These are phyloP conservation scores for Molothrus ater DNA, from an alignment of 2,797 vertebrate genomes.

Conservation along the genomic window DNA sequence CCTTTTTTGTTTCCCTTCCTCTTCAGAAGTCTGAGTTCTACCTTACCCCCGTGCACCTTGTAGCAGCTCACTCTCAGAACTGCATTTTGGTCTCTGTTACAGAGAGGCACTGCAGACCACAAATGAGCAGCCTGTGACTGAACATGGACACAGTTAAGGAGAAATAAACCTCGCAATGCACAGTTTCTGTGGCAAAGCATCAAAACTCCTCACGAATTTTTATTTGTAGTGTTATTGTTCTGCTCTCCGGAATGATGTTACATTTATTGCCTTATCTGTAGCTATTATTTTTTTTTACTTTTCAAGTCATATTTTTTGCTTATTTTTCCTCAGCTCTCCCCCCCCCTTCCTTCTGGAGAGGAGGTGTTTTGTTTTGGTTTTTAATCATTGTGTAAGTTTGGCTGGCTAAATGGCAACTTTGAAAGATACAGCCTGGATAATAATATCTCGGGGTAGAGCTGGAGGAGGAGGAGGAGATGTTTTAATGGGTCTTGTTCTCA, in stretches of 20 bases:
- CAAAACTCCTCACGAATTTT: background rate
- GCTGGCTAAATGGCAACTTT: background rate
- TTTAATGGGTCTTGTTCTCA: slow-evolving; percentile 64
- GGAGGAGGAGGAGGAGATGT: slow-evolving; percentile 38
- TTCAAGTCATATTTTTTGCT: background rate
- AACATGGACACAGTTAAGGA: background rate
- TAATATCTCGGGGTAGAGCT: background rate
- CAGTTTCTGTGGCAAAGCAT: background rate
- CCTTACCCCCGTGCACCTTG: slow-evolving; percentile 31
- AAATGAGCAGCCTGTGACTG: background rate
- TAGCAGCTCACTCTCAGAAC: slow-evolving; percentile 9
- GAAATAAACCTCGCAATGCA: background rate
- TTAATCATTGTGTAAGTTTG: background rate
- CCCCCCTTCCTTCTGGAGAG: background rate
- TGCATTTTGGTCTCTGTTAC: background rate
- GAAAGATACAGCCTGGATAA: slow-evolving; percentile 35
- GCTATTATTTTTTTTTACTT: background rate
- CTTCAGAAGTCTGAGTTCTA: slow-evolving; percentile 41
- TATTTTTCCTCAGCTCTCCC: background rate
- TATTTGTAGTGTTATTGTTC: background rate
- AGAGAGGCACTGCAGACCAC: background rate
- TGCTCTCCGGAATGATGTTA: background rate
- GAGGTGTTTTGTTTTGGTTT: background rate
- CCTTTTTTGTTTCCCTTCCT: background rate
- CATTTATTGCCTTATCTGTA: background rate